Conservation (phyloP, 2,888 invertebrate genomes). For the Papilio protenor region DNA sequence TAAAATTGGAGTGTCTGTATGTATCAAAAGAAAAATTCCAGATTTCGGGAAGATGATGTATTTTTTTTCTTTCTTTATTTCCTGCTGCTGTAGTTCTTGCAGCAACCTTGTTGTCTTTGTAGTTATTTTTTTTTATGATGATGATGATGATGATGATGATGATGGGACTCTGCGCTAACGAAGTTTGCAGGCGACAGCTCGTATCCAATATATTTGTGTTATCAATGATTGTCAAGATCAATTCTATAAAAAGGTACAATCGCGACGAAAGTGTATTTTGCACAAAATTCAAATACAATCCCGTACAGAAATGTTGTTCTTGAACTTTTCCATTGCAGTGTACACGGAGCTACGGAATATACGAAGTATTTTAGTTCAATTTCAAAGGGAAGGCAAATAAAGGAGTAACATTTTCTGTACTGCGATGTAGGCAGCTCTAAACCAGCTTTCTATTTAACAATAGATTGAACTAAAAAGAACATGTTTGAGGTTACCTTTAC, state of each 20-base stretch:
- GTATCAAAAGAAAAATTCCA: too few relatives aligned
- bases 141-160: too few relatives aligned
- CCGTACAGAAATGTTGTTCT: not conserved
- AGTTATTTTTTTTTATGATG: too few relatives aligned
- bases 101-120: too few relatives aligned
- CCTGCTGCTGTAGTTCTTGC: too few relatives aligned
- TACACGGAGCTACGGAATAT: not conserved
- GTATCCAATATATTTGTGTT: too few relatives aligned
- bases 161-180: too few relatives aligned
- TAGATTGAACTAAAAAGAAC: constrained; percentile 13
- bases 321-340: constrained; percentile 7
- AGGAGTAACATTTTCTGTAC: constrained; percentile 9
- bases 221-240: not conserved
- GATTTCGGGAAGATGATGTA: too few relatives aligned
- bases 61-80: too few relatives aligned
- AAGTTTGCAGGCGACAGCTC: too few relatives aligned
- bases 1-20: too few relatives aligned
- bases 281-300: not conserved
- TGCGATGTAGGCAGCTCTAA: not conserved
- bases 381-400: constrained; percentile 15
- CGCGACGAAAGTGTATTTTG: not conserved
- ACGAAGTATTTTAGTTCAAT: constrained; percentile 17
- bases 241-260: not conserved
- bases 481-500: constrained; percentile 12
- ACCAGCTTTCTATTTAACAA: constrained; percentile 8